These are phyloP conservation scores for Muschampia plurimacula DNA, from an alignment of 2,888 invertebrate species.

Conservation along the genomic window DNA sequence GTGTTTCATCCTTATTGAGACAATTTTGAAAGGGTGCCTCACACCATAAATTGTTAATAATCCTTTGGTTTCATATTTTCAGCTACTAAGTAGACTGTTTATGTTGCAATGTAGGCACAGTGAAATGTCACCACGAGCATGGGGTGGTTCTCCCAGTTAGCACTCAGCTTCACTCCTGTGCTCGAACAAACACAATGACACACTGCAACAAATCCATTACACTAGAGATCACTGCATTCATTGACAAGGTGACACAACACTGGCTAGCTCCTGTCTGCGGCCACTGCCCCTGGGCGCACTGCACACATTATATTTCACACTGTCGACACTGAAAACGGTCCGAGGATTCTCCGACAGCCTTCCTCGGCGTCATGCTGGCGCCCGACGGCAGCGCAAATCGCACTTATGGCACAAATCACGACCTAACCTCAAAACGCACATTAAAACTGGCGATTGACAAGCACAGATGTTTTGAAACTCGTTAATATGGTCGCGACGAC, in stretches of 20 bases:
- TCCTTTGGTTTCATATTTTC: constrained; percentile 35
- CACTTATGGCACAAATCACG: constrained; percentile 63
- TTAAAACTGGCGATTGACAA: constrained; percentile 67
- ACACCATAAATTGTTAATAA: constrained; percentile 6
- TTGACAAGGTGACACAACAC: constrained; percentile 44
- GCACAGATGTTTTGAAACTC: constrained; percentile 76
- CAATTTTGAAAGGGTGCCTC: constrained; percentile 18
- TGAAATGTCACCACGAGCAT: constrained; percentile 50
- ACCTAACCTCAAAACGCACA: constrained; percentile 82
- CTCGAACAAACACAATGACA: constrained; percentile 54
- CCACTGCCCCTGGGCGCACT: constrained; percentile 56
- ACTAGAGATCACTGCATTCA: constrained; percentile 46
- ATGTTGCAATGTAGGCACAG: constrained; percentile 31
- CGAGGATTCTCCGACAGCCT: constrained; percentile 36
- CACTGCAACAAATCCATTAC: constrained; percentile 52
- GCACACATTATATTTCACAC: constrained; percentile 55
- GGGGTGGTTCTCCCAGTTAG: constrained; percentile 9
- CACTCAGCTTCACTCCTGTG: constrained; percentile 39
- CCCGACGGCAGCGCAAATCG: constrained; percentile 46
- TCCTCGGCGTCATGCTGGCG: constrained; percentile 40
- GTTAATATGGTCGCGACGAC: constrained; percentile 66
- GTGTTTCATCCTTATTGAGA: constrained; percentile 35
- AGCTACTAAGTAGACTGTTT: constrained; percentile 11
- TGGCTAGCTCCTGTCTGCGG: constrained; percentile 41
- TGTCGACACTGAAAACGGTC: constrained; percentile 52